Evolutionary conservation across 2,113 vertebrate species (phyloP).

Genomic region (Burhinus oedicnemus): DNA sequence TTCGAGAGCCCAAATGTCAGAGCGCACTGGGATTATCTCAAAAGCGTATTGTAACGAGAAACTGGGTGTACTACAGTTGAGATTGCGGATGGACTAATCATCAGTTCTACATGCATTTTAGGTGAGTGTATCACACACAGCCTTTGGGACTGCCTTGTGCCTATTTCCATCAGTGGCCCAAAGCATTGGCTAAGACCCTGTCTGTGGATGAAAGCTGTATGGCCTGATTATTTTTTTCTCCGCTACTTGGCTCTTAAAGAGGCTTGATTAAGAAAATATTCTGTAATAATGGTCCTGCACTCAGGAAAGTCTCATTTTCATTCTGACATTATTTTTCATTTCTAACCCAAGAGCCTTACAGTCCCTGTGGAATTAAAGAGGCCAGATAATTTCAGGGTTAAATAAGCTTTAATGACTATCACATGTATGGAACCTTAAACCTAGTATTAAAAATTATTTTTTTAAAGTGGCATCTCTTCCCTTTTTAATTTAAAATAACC

Average conservation of each 20-base stretch:
- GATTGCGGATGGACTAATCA: not conserved
- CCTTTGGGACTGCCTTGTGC: not conserved
- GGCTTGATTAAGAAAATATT: conserved; percentile 60
- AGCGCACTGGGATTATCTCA: conserved; percentile 44
- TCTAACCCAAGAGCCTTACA: conserved; percentile 72
- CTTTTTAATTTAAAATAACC: conserved; percentile 82
- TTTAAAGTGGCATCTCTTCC: conserved; percentile 83
- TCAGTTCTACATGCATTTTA: not conserved
- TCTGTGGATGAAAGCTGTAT: not conserved
- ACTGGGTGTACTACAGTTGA: conserved; percentile 12
- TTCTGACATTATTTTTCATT: conserved; percentile 76
- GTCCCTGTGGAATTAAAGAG: conserved; percentile 70
- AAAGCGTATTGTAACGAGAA: conserved; percentile 10
- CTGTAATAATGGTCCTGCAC: conserved; percentile 56
- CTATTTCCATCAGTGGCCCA: not conserved
- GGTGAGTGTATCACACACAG: not conserved
- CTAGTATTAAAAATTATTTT: conserved; percentile 80
- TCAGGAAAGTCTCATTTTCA: conserved; percentile 69
- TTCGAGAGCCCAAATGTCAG: conserved; percentile 55
- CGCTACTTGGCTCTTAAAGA: not conserved
- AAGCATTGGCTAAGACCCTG: not conserved
- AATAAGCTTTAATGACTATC: conserved; percentile 86
- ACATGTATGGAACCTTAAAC: conserved; percentile 81
- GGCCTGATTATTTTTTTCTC: not conserved
- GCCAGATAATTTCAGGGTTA: conserved; percentile 85